Conservation (phyloP, 2,113 vertebrate species). For the Lasiurus cinereus region DNA sequence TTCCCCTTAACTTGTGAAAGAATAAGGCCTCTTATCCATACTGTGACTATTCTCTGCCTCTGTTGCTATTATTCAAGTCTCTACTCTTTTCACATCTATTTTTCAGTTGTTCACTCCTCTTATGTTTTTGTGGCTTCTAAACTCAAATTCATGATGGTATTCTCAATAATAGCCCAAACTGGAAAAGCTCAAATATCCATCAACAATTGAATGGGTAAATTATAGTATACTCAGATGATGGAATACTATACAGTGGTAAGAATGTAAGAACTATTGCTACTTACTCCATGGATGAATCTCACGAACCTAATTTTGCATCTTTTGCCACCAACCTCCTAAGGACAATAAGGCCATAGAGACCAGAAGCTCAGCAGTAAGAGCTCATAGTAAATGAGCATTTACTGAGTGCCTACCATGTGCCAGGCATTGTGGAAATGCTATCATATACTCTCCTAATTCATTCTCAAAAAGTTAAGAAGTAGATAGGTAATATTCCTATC, state of each 20-base stretch:
- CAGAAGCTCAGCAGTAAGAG: neutral
- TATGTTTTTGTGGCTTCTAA: neutral
- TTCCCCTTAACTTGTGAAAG: neutral
- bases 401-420: neutral
- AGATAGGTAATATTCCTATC: neutral
- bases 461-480: conserved; percentile 19
- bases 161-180: neutral
- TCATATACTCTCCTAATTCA: conserved; percentile 16
- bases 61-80: neutral
- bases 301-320: neutral
- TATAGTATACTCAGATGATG: neutral
- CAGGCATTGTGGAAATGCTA: neutral
- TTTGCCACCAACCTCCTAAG: neutral
- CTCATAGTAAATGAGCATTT: neutral
- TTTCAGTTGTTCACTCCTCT: neutral
- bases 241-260: neutral
- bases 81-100: neutral
- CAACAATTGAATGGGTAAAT: neutral
- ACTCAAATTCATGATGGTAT: neutral
- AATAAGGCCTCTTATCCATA: neutral
- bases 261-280: neutral
- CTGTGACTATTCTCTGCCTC: neutral
- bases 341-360: neutral
- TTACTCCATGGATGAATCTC: neutral
- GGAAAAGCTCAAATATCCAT: neutral